Evolutionary conservation across 2,888 invertebrate genomes (phyloP).

Genomic region (Drosophila kokeensis): DNA sequence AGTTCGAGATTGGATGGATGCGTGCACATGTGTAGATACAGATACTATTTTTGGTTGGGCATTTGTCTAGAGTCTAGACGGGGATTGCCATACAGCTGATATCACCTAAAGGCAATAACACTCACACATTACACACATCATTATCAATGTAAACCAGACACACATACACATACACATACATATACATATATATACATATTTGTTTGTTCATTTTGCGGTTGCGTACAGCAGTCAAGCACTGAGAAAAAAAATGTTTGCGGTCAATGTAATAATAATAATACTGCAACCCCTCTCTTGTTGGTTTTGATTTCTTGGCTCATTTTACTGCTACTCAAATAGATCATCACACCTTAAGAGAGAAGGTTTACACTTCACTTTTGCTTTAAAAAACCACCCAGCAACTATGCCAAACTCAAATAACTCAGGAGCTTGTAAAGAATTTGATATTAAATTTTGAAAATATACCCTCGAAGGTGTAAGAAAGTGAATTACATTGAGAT

Average conservation of each 20-base stretch:
- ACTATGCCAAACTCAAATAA: not conserved
- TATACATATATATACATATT: constrained; percentile 15
- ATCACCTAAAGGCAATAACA: constrained; percentile 34
- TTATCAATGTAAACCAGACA: constrained; percentile 68
- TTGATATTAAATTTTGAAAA: not conserved
- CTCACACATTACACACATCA: not conserved
- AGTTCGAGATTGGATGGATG: constrained; percentile 15
- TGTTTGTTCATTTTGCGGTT: constrained; percentile 46
- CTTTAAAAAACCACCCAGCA: not conserved
- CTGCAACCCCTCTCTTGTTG: not conserved
- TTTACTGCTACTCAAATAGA: not conserved
- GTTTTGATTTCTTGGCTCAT: not conserved
- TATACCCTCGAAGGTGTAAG: not conserved
- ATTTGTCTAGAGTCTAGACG: constrained; percentile 52
- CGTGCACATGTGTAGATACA: not conserved
- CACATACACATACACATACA: constrained; percentile 27
- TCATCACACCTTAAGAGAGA: not conserved
- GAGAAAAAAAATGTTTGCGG: constrained; percentile 21
- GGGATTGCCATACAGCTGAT: constrained; percentile 40
- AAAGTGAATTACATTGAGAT: not conserved
- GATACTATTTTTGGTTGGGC: constrained; percentile 65
- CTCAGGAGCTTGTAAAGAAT: not conserved
- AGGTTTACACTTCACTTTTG: not conserved
- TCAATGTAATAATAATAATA: not conserved
- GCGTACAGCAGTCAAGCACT: constrained; percentile 42